A percentile compares a stretch with the other conserved stretches of the same genome.
phyloP scores from a whole-genome alignment of 2,888 invertebrate species.

The Euplexia lucipara region DNA sequence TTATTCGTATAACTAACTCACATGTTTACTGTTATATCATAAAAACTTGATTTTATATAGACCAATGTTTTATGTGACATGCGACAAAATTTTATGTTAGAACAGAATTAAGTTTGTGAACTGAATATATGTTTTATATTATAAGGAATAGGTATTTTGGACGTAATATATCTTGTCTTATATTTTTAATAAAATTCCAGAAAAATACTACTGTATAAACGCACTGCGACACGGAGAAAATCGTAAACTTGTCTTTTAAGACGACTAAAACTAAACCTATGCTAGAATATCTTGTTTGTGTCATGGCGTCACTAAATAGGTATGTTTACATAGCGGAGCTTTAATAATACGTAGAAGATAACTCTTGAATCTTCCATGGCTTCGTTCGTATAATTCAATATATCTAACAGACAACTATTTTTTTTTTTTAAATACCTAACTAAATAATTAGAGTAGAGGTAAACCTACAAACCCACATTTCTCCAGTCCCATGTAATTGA shows the following conservation, averaged over 20 bases:
- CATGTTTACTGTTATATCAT: conserved; percentile 21
- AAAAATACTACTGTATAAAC: conserved; percentile 3
- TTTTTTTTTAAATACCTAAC: too few relatives aligned
- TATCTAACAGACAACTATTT: too few relatives aligned
- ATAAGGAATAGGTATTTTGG: conserved; percentile 8
- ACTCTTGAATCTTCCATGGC: too few relatives aligned
- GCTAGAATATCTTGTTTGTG: neutral
- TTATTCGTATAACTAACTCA: neutral
- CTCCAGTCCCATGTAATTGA: too few relatives aligned
- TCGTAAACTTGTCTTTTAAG: conserved; percentile 17
- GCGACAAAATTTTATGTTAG: conserved; percentile 31
- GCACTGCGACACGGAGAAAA: conserved; percentile 39
- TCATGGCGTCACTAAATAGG: too few relatives aligned
- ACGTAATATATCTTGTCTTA: neutral
- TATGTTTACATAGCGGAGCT: neutral
- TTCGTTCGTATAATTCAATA: too few relatives aligned
- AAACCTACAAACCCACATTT: too few relatives aligned
- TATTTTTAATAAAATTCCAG: conserved; percentile 12
- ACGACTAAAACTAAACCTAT: neutral
- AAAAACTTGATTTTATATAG: conserved; percentile 21
- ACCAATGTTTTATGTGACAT: conserved; percentile 23
- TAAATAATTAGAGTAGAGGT: too few relatives aligned
- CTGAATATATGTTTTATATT: conserved; percentile 24
- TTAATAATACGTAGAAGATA: too few relatives aligned
- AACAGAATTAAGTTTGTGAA: conserved; percentile 38